Base-by-base conservation (phyloP, 2,797 vertebrate genomes). In the Falco peregrinus region DNA sequence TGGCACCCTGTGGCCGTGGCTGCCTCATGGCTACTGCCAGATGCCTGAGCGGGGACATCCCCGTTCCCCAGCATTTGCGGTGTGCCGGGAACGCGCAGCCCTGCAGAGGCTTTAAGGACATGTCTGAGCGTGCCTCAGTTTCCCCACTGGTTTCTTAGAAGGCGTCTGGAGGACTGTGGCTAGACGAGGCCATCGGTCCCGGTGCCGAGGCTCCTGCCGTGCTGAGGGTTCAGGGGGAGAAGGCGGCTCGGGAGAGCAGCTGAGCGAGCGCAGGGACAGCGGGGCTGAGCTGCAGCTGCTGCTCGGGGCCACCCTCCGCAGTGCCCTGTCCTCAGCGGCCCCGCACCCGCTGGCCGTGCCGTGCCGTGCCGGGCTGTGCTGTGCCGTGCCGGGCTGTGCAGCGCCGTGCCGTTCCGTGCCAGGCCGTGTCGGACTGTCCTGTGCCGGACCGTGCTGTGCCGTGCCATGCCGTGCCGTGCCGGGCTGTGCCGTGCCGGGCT, bases 1-100 rank as follows among this genome's bases (percentile, higher is more conserved):
- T 5, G 59, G 57, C 14, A 11, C 25, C 3, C 6, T 4, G 4
- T 0, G 15, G 12, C 57, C 37, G 69, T 1, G 0, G 31, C 26
- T 12, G 37, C 35, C 35, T 10, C 31, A 13, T 1, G 8, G 64
- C 28, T 67, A 4, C 48, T 21, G 77, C 20, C 35, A 45, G n/a
- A 5, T 6, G 8, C 25, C 21, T 2, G 22, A 39, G 75, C 24
- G 31, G 24, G 64, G 31, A 45, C 3, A 71, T 10, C n/a, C 20
- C 35, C 3, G 26, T 13, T 85, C 26, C 28, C 21, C 31, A 22
- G 25, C 6, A 2, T 8, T 25, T 13, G 15, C 11, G 53, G 8
- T 13, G 29, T 1, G 1, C 35, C 51, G 41, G 43, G 67, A 43
- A 33, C 13, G 5, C 3, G 16, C 5, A 35, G 16, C 22, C 37